phyloP scores from a whole-genome alignment of 2,797 vertebrate genomes.

The Adelosebastes latens region DNA sequence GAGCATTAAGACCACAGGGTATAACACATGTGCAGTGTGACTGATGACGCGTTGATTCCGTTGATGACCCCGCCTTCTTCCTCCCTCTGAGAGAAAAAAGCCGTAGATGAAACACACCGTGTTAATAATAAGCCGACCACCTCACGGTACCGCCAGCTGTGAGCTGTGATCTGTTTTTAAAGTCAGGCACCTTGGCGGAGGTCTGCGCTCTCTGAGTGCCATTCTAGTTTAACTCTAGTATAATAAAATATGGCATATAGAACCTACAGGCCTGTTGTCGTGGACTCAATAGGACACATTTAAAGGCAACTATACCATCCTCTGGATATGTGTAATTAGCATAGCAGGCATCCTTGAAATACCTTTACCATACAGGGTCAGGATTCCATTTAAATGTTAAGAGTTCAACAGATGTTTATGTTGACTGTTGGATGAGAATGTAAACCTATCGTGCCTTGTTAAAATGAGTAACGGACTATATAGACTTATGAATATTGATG shows the following conservation, averaged over 20 bases:
- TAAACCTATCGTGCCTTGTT: background rate
- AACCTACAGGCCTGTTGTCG: background rate
- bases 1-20: too few species aligned
- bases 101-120: too few species aligned
- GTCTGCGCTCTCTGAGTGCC: too few species aligned
- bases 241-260: background rate
- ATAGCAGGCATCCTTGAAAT: background rate
- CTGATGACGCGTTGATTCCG: too few species aligned
- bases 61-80: too few species aligned
- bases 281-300: background rate
- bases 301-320: background rate
- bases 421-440: background rate
- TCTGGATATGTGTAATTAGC: background rate
- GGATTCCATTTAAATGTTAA: background rate
- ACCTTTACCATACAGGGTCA: background rate
- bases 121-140: too few species aligned
- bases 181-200: too few species aligned
- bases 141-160: too few species aligned
- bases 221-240: background rate
- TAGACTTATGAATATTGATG: background rate
- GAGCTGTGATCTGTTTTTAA: too few species aligned
- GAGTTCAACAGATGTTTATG: background rate
- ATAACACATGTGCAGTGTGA: too few species aligned
- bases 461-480: background rate
- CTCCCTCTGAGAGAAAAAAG: too few species aligned